Base-by-base conservation (phyloP, 2,888 invertebrate species). In the Metallyticus violacea region DNA sequence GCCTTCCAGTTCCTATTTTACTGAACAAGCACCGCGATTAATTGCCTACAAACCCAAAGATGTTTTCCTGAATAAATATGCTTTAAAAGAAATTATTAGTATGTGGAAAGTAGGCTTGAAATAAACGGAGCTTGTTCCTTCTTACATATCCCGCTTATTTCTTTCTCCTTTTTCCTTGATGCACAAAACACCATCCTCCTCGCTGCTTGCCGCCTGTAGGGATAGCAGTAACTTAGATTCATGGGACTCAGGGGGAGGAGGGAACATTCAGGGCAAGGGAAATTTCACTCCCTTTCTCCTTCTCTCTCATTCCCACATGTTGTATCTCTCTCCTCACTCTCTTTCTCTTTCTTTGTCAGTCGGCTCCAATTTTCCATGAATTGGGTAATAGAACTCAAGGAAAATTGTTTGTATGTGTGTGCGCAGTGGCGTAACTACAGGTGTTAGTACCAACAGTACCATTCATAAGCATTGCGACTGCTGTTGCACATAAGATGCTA, bases 341-440 rank as follows among this genome's bases (percentile, higher is more conserved):
- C 80, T 80, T 79, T 25, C 28, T 83, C 79, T 83, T 26, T 81
- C 85, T 77, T 77, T 87, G 78, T 76, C 85, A 84, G 79, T 85
- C 85, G 85, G 85, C 87, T 84, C 87, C 87, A 87, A 87, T 87
- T 87, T 87, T 86, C 87, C 87, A 86, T 83, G 87, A 86, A 85
- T 86, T 87, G 87, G 85, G 87, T 87, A 87, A 87, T 87, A 87
- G 84, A 85, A 82, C 87, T 80, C 85, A 29, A 80, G 78, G 84
- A 85, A 85, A 85, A 87, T 82, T 83, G 83, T 83, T 87, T 85
- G 85, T 83, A 79, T 87, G 86, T 79, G 30, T 80, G 85, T 26
- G 15, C 26, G 79, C 79, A 62, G 40, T 62, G 40, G 40, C 40
- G 40, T 62, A 62, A 62, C 40, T 62, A 15, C 40, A 62, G 15